A percentile compares a stretch with the other conserved stretches of the same genome.
These are phyloP conservation scores for Myotis lucifugus DNA, from an alignment of 2,113 vertebrate genomes.

Conservation along the genomic window DNA sequence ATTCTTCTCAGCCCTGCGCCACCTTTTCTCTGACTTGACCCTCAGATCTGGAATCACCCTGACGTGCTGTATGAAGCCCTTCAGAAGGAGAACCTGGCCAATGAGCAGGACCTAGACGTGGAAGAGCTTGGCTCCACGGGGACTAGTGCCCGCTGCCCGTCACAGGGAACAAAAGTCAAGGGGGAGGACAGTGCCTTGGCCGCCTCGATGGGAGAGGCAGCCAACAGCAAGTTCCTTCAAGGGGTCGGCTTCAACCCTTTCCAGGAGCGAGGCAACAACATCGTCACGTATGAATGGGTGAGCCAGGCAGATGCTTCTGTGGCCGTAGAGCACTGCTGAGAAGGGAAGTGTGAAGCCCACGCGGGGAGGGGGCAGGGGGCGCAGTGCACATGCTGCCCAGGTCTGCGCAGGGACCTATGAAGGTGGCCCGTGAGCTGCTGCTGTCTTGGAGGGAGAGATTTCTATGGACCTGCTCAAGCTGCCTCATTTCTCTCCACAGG, in stretches of 20 bases:
- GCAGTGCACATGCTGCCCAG: no score
- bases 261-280: conserved; percentile 96
- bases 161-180: conserved; percentile 92
- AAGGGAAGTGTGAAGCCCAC: background rate
- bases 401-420: background rate
- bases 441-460: background rate
- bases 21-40: background rate
- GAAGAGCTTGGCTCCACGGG: conserved; percentile 92
- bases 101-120: conserved; percentile 96
- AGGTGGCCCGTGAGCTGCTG: background rate
- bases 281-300: conserved; percentile 99
- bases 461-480: background rate
- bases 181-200: conserved; percentile 84
- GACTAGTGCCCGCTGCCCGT: conserved; percentile 88
- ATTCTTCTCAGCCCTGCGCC: background rate
- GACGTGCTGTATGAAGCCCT: conserved; percentile 97
- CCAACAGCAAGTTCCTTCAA: conserved; percentile 92
- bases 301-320: conserved; percentile 63
- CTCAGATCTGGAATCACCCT: conserved; percentile 99
- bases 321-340: background rate
- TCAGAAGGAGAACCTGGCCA: conserved; percentile 96
- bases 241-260: conserved; percentile 90
- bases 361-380: background rate
- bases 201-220: conserved; percentile 87
- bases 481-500: conserved; percentile 83